Base-by-base conservation (phyloP, 1,140 invertebrate genomes). In the Aphaenogaster rudis region DNA sequence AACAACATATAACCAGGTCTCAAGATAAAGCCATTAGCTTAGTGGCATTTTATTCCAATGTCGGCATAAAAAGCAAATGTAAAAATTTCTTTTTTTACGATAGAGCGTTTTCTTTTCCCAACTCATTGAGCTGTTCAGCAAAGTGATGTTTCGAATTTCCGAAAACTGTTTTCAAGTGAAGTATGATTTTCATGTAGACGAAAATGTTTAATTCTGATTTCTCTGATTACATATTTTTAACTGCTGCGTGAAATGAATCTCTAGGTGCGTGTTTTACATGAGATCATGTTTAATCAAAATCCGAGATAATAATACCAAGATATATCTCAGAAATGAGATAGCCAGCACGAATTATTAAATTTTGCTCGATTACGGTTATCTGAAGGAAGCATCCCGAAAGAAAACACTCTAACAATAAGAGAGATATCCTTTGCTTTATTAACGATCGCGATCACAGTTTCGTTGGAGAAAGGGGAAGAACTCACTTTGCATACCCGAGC, bases 371-470 rank as follows among this genome's bases (percentile, higher is more conserved):
- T 84, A 76, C 21, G 3, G n/a, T 15, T 36, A 76, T 57, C 3
- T 13, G 33, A 74, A 59, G 69, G 2, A 28, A 50, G 45, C 13
- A 71, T 45, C 17, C 39, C 11, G 21, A 50, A 69, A 13, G 21
- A 28, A 81, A 81, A 69, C 36, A 50, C 13, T 52, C n/a, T 13
- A 50, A 28, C 28, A 28, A 28, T 28, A 28, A 61, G 13, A 71
- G 42, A 48, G 54, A 39, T 84, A 82, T 36, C 17, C 50, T n/a
- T 48, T 81, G 61, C 66, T 81, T 71, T 81, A 81, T 81, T 82
- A 74, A 84, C 42, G 78, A 81, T 81, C 78, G 67, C 52, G 45
- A 82, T 82, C 57, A 61, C 33, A 42, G 17, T 3, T 11, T 33
- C 39, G 63, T 7, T 39, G 64, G 39, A 57, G 39, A 81, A 63